Evolutionary conservation across 2,888 invertebrate genomes (phyloP), one percentile per base, ranked within the genome.

Genomic region (Conops quadrifasciatus): DNA sequence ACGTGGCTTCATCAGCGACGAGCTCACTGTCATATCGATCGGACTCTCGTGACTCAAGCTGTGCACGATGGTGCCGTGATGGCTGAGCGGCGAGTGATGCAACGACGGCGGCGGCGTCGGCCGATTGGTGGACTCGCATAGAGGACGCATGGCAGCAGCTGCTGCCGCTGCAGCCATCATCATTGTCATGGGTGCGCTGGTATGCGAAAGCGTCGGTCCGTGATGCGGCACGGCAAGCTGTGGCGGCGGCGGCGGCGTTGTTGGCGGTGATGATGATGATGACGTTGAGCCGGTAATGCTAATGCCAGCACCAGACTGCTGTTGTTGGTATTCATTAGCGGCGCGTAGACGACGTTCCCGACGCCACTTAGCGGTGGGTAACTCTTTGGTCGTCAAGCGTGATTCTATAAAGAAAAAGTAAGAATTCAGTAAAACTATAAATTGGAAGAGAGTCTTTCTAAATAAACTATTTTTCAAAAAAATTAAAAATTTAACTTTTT

Each of bases 301-400:
- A 62, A 71, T 0, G 76, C 74, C 11, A 77, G 72, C 47, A 9
- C 45, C 56, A 43, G 28, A 4, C 16, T 58, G 67, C 69, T 76
- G 76, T 67, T 76, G 76, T 58, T 67, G 67, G 72, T 82, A 83
- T 75, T 86, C 85, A 76, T 84, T 84, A 63, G 79, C 80, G 5
- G 87, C 86, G 1, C 88, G 87, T 68, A 87, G 84, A 28, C 92
- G 88, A 51, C 92, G 88, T 75, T 92, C 92, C 66, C 92, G 88
- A 73, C 92, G 89, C 92, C 92, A 92, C 86, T 92, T 91, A 68
- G 91, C 89, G 9, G 91, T 91, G 72, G 89, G 88, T 75, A 90
- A 85, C 78, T 91, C 91, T 83, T 91, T 92, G 69, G 87, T 85
- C 68, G 83, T 82, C 77, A 85, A 78, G 72, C 85, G 84, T 76